These are phyloP conservation scores for Scaptomyza flava DNA, from an alignment of 2,888 invertebrate genomes.

Conservation along the genomic window DNA sequence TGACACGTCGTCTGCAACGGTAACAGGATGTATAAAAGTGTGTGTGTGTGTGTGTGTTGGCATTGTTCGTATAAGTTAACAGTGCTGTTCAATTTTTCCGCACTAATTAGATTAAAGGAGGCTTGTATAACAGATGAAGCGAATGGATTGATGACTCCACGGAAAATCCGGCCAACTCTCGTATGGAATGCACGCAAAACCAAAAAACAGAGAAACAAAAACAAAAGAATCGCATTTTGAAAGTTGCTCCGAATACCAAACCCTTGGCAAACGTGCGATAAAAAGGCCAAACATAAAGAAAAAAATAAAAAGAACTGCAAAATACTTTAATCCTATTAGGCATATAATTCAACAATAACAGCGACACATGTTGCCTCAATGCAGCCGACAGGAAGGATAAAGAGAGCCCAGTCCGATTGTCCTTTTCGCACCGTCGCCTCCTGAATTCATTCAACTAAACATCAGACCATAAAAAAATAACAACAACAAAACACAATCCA, in stretches of 20 bases:
- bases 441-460: slow-evolving; percentile 27
- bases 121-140: slow-evolving; percentile 48
- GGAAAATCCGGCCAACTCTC: slow-evolving; percentile 42
- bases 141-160: slow-evolving; percentile 58
- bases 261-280: slow-evolving; percentile 53
- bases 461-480: slow-evolving; percentile 12
- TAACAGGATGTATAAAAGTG: slow-evolving; percentile 50
- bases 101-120: slow-evolving; percentile 78
- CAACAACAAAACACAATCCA: slow-evolving; percentile 5
- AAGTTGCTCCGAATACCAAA: slow-evolving; percentile 45
- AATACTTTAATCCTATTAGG: slow-evolving; percentile 83
- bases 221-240: slow-evolving; percentile 35
- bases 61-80: slow-evolving; percentile 70
- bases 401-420: slow-evolving; percentile 61
- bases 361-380: slow-evolving; percentile 81
- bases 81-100: slow-evolving; percentile 75
- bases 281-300: slow-evolving; percentile 48
- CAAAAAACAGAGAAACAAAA: slow-evolving; percentile 5
- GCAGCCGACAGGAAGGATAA: slow-evolving; percentile 78
- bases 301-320: slow-evolving; percentile 67
- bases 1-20: slow-evolving; percentile 62
- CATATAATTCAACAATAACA: slow-evolving; percentile 83
- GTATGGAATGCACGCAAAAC: slow-evolving; percentile 49
- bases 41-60: slow-evolving; percentile 35
- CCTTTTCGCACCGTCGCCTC: slow-evolving; percentile 69